phyloP scores from a whole-genome alignment of 2,113 vertebrate genomes.

The Lipotes vexillifer region DNA sequence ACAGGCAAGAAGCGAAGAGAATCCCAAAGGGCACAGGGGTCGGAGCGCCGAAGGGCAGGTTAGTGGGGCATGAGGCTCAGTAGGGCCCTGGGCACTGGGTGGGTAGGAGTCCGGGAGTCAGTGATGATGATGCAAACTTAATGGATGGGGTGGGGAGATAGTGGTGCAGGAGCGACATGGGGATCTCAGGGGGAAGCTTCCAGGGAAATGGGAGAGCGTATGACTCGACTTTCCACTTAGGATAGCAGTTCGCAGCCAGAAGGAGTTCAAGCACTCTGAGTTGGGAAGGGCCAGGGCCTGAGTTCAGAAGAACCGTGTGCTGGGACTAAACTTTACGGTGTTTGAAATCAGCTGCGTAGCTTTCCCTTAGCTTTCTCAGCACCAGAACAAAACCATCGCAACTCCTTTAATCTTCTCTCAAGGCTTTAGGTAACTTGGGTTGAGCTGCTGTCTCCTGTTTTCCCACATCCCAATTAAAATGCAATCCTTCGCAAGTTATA shows the following conservation, averaged over 20 bases:
- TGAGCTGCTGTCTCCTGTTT: neutral
- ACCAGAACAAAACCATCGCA: neutral
- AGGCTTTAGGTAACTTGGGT: neutral
- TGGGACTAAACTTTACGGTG: neutral
- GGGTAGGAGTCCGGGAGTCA: neutral
- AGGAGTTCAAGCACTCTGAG: neutral
- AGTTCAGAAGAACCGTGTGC: neutral
- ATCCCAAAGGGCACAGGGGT: neutral
- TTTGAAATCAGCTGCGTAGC: neutral
- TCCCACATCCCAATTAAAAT: slow-evolving; percentile 39
- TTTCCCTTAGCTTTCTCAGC: neutral
- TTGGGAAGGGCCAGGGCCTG: neutral
- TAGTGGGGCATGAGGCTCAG: rapidly evolving
- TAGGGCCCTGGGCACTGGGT: neutral
- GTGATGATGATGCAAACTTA: neutral
- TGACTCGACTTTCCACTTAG: neutral
- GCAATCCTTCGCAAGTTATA: slow-evolving; percentile 31
- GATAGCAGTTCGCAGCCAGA: neutral
- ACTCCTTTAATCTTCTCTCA: neutral
- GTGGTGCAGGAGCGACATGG: no score
- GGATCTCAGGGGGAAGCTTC: neutral
- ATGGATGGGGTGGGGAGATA: no score
- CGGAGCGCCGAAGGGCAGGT: neutral
- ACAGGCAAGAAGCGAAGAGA: neutral
- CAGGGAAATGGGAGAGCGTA: rapidly evolving